A percentile compares a stretch with the other conserved stretches of the same genome.
phyloP scores from a whole-genome alignment of 2,888 invertebrate species.

The Pollenia griseotomentosa region DNA sequence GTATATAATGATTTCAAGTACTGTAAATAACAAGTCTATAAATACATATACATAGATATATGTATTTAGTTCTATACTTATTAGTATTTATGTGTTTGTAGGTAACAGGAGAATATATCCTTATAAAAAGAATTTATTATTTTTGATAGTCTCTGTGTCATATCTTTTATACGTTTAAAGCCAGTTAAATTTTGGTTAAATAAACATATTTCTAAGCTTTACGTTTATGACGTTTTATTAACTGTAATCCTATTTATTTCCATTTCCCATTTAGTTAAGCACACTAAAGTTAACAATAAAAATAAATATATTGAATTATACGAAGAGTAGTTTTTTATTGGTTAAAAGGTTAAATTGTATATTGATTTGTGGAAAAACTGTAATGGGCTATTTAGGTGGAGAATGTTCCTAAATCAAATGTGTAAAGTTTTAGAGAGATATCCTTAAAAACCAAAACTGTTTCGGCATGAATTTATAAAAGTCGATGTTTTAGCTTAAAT shows the following conservation, averaged over 20 bases:
- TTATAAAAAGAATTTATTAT: too few relatives aligned
- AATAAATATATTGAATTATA: background rate
- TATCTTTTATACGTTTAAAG: background rate
- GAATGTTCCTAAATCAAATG: too few relatives aligned
- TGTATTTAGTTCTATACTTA: background rate
- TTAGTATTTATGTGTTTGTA: background rate
- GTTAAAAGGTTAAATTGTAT: too few relatives aligned
- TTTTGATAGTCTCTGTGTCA: background rate
- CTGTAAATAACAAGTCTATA: background rate
- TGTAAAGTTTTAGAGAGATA: too few relatives aligned
- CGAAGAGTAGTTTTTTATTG: too few relatives aligned
- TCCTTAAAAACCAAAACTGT: too few relatives aligned
- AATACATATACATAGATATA: background rate
- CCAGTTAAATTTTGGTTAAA: conserved; percentile 33
- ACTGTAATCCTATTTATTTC: conserved; percentile 49
- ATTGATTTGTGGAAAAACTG: too few relatives aligned
- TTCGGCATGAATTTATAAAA: too few relatives aligned
- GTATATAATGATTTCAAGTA: conserved; percentile 6
- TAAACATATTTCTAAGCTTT: conserved; percentile 47
- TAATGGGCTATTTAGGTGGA: too few relatives aligned
- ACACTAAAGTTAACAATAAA: background rate
- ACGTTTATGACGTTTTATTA: conserved; percentile 56
- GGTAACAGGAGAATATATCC: too few relatives aligned
- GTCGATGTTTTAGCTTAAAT: too few relatives aligned
- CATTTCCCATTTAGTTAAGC: conserved; percentile 5